Percentiles rank a stretch among this genome's conserved stretches.
phyloP scores from a whole-genome alignment of 2,797 vertebrate genomes.

The Varecia variegata region DNA sequence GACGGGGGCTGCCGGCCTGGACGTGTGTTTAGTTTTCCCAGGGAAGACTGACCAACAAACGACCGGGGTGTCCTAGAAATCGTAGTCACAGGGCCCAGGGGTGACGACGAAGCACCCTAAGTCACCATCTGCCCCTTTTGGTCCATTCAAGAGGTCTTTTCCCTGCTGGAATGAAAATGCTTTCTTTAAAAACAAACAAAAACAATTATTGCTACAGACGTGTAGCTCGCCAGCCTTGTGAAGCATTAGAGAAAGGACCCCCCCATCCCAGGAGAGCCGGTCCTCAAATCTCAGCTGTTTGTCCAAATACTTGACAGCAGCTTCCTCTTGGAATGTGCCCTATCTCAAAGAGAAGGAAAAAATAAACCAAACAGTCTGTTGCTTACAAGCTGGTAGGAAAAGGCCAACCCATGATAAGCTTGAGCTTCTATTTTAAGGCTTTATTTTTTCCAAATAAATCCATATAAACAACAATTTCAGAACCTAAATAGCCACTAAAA shows the following conservation, averaged over 20 bases:
- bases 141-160: not conserved
- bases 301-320: slow-evolving; percentile 62
- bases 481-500: not conserved
- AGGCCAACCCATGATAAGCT: slow-evolving; percentile 70
- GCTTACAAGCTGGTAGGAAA: slow-evolving; percentile 70
- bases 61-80: not conserved
- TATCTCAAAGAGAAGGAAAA: slow-evolving; percentile 69
- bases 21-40: not conserved
- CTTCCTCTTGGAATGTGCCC: slow-evolving; percentile 63
- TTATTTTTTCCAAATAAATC: slow-evolving; percentile 73
- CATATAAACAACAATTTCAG: slow-evolving; percentile 64
- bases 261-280: not conserved
- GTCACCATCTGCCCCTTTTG: accelerated
- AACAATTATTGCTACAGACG: not conserved
- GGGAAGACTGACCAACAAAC: not conserved
- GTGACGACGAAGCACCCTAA: too few species aligned
- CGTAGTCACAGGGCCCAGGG: not conserved
- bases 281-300: slow-evolving; percentile 39
- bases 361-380: slow-evolving; percentile 66
- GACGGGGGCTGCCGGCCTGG: too few species aligned
- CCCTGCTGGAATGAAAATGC: not conserved
- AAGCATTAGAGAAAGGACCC: not conserved
- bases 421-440: slow-evolving; percentile 74
- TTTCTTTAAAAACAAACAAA: not conserved
- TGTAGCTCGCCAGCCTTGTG: not conserved